Evolutionary conservation across 2,113 vertebrate genomes (phyloP), one percentile per base, ranked within the genome.

Genomic region (Phainopepla nitens): DNA sequence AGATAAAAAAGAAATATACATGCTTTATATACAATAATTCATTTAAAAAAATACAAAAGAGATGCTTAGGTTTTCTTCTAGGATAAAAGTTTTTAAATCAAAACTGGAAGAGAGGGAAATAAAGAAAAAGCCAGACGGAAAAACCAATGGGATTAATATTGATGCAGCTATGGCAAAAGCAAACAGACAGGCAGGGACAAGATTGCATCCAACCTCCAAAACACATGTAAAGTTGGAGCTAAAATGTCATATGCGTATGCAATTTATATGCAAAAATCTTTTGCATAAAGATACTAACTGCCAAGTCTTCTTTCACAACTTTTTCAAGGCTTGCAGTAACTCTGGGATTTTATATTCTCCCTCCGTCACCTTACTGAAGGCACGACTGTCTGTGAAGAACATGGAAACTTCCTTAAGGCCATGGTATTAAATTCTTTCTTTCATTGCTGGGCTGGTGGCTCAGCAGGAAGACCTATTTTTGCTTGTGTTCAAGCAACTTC

Each of bases 381-480:
- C 95, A 97, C 7, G 94, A 84, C 95, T 98, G 97, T 95, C 95
- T 95, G 97, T 93, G 93, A 94, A 96, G 97, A 97, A 84, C 95
- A 90, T 7, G 18, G 94, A 96, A 96, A 98, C 97, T 98, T 97
- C 97, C 97, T 93, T 93, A 93, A 97, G 98, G 97, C 97, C 97
- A 65, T 94, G 92, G 72, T 94, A 97, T 96, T 96, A 88, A 96
- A 97, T 96, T 82, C 95, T 81, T 87, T 90, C 84, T 84, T 96
- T 68, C 95, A 8, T 91, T 69, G 94, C 96, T 94, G 97, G 94
- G 96, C 97, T 91, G 94, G 97, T 95, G 92, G 96, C 97, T 93
- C 98, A 97, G 98, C 97, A 97, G 98, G 98, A 98, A 98, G 97
- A 98, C 97, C 97, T 98, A 97, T 97, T 98, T 98, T 98, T 97